Evolutionary conservation across 2,797 vertebrate genomes (phyloP), one percentile per base, ranked within the genome.

Genomic region (Tokudaia muenninki): DNA sequence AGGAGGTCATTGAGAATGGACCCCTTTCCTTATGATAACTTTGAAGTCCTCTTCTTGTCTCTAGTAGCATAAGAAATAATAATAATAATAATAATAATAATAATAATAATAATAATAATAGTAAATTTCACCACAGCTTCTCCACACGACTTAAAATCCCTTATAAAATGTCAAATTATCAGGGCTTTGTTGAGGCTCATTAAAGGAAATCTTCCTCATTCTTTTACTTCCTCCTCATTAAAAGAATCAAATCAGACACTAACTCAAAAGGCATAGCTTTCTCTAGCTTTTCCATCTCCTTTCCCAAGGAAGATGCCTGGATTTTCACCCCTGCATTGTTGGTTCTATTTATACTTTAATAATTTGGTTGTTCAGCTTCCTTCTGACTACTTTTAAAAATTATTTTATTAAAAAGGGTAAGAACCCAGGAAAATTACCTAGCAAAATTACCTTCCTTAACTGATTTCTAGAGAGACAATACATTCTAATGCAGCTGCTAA

Each of bases 401-500:
- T 50, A 2, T 79, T 79, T 79, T 52, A 79, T 79, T 50, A 79
- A 79, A 50, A 52, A 52, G 13, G 19, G 8, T 52, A 79, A 34
- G 50, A 79, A 34, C 50, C 8, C 3, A 6, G 19, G 50, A n/a
- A 34, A 34, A 11, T 80, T 55, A 5, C 31, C 50, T n/a, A 55
- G 31, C 3, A n/a, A 55, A 78, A 59, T 12, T 41, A 31, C 44
- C 87, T 61, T 90, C 12, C 10, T 81, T 81, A 65, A 6, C 17
- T 52, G 24, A 78, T 94, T 95, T 92, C 92, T 91, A 9, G 14
- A 86, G 44, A 75, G 75, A 81, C 11, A 70, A 34, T 79, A 17
- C 5, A 87, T 90, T 44, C 4, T 63, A 89, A 78, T 61, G 13
- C 16, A 75, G 11, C 13, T 87, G 31, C 81, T 87, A 83, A 83